phyloP scores from a whole-genome alignment of 2,113 vertebrate species.

The Lontra canadensis region DNA sequence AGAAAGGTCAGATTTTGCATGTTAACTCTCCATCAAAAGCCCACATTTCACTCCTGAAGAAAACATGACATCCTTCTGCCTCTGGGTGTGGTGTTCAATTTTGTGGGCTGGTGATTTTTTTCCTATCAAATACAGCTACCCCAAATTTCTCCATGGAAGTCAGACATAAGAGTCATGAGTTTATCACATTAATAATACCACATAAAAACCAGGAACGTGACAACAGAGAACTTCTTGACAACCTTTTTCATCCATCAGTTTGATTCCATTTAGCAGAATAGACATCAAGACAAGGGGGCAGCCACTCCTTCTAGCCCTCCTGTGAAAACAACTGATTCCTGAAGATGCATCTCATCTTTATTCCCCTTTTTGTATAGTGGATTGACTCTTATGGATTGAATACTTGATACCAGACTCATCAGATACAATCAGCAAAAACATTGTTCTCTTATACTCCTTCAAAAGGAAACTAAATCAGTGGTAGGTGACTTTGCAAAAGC shows the following conservation, averaged over 20 bases:
- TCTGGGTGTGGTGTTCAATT: neutral
- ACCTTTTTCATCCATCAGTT: neutral
- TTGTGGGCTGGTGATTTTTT: neutral
- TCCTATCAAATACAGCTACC: neutral
- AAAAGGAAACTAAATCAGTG: neutral
- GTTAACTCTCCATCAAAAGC: neutral
- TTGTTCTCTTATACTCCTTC: neutral
- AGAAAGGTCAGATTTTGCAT: neutral
- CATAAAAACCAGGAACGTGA: neutral
- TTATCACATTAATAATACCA: neutral
- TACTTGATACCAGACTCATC: neutral
- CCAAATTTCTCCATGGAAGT: neutral
- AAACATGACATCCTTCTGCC: neutral
- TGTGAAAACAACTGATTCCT: neutral
- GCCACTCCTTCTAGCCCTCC: neutral
- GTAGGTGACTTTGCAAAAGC: neutral
- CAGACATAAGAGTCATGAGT: neutral
- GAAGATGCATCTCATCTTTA: rapidly evolving
- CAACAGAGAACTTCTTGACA: neutral
- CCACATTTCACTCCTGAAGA: neutral
- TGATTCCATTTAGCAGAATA: neutral
- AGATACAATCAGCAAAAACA: neutral
- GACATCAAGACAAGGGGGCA: neutral
- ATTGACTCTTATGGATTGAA: neutral
- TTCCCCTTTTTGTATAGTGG: neutral